Base-by-base conservation (phyloP, 2,888 invertebrate species). In the Trachelus tabidus region DNA sequence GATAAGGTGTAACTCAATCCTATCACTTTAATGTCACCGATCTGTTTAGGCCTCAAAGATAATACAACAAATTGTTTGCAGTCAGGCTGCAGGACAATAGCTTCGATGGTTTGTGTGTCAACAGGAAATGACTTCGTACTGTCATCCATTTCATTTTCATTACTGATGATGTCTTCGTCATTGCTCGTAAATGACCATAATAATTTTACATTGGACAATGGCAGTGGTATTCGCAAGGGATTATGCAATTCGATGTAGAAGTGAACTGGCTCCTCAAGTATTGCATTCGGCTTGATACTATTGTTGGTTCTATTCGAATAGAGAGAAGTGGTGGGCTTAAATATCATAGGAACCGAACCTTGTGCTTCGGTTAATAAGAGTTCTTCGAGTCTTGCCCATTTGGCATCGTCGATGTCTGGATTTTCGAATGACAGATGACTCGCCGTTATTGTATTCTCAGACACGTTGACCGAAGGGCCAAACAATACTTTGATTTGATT, bases 231-330 rank as follows among this genome's bases (percentile, higher is more conserved):
- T 88, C 96, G 95, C 76, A 97, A 91, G 0, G 96, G 96, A 92
- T 97, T 97, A 83, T 94, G 93, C 81, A 98, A 92, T 76, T 94
- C 94, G 35, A 98, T 93, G 69, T 95, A 95, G 77, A 98, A 93
- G 90, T 95, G 95, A 77, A 98, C 95, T 0, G 96, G 96, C 90
- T 98, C 98, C 90, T 95, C 95, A 84, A 96, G 94, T 75, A 97
- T 94, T 12, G 95, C 95, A 34, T 95, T 92, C 3, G 97, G 96
- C 86, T 94, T 94, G 75, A 92, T 92, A 74, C 92, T 92, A 83
- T 94, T 95, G 81, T 96, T 94, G 78, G 94, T 94, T 78, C 93
- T 93, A 82, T 94, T 93, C 0, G 94, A 95, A 88, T 96, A 96
- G 76, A 97, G 92, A 82, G 96, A 95, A 37, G 95, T 92, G 1